Percentiles rank a stretch among this genome's conserved stretches.
phyloP scores from a whole-genome alignment of 2,888 invertebrate genomes.

The Chelonus formosanus region DNA sequence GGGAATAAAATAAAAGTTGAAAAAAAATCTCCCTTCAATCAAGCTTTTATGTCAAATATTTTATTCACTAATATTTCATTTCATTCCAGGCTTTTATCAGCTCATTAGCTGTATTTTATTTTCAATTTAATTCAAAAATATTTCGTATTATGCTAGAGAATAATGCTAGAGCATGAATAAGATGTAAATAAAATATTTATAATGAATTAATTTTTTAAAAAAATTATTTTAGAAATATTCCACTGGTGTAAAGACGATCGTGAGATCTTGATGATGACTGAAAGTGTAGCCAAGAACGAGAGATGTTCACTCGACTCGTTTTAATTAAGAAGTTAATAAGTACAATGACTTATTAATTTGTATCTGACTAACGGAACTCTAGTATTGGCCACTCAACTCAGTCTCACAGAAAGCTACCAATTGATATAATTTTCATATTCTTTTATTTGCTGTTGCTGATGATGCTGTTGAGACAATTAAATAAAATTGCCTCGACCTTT shows the following conservation, averaged over 20 bases:
- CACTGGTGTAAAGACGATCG: not conserved
- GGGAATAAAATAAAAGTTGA: no score
- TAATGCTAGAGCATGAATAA: no score
- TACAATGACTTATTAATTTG: constrained; percentile 48
- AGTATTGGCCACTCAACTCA: constrained; percentile 20
- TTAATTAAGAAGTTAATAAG: constrained; percentile 51
- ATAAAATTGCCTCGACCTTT: not conserved
- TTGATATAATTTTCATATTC: constrained; percentile 16
- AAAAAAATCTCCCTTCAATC: no score
- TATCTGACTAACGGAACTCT: constrained; percentile 27
- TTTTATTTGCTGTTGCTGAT: constrained; percentile 1
- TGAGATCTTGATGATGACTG: constrained; percentile 28
- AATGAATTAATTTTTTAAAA: no score
- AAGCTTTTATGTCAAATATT: no score
- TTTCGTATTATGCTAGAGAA: no score
- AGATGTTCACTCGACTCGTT: constrained; percentile 43
- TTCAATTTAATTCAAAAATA: no score
- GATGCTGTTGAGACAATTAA: not conserved
- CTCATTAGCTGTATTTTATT: no score
- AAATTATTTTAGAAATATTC: no score
- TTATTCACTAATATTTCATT: no score
- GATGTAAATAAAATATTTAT: no score
- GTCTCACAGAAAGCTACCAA: constrained; percentile 29
- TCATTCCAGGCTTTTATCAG: no score
- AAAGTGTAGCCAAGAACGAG: constrained; percentile 33